Percentiles rank a stretch among this genome's conserved stretches.
Evolutionary conservation across 2,888 invertebrate species (phyloP).

Genomic region (Branchellion lobata): DNA sequence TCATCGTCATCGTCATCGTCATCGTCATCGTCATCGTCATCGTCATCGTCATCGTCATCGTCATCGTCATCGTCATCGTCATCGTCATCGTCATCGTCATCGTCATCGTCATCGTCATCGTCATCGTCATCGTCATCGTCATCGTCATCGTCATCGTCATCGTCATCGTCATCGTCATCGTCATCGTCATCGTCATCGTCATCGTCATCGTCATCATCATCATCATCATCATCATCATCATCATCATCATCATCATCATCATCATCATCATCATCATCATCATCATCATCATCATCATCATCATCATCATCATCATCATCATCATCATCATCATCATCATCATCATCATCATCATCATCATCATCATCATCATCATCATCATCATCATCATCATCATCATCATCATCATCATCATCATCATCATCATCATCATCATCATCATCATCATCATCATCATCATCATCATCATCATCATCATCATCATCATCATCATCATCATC

Average conservation of each 20-base stretch:
- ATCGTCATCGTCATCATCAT: conserved; percentile 17
- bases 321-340: conserved; percentile 7
- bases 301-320: conserved; percentile 8
- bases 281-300: conserved; percentile 27
- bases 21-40: no score
- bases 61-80: no score
- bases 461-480: no score
- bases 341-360: neutral
- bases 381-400: conserved; percentile 30
- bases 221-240: conserved; percentile 25
- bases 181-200: conserved; percentile 23
- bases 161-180: neutral
- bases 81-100: no score
- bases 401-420: neutral
- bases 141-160: conserved; percentile 3
- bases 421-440: no score
- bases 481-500: no score
- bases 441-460: no score
- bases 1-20: no score
- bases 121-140: no score
- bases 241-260: conserved; percentile 10
- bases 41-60: no score
- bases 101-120: no score
- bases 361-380: neutral
- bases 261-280: conserved; percentile 26